phyloP scores from a whole-genome alignment of 2,888 invertebrate genomes.

The Clusia tigrina region DNA sequence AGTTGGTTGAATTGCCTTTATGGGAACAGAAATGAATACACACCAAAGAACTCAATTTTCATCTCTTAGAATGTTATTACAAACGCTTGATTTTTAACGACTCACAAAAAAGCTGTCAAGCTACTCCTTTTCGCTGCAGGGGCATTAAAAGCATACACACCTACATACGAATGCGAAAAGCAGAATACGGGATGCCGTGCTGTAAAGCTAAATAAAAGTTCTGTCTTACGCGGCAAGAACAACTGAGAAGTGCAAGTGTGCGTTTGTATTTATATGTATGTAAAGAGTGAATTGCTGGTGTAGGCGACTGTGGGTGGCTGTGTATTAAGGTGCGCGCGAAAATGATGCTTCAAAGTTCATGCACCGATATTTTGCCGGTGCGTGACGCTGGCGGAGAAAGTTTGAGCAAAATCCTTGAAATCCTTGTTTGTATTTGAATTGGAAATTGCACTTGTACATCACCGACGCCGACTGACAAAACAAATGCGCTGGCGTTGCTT shows the following conservation, averaged over 20 bases:
- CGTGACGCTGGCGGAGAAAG: constrained; percentile 28
- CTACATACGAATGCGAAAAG: too few species aligned
- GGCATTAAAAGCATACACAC: too few species aligned
- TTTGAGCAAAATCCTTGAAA: constrained; percentile 37
- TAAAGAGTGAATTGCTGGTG: too few species aligned
- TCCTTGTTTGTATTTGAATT: constrained; percentile 47
- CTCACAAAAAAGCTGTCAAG: too few species aligned
- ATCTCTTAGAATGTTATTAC: too few species aligned
- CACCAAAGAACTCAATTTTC: too few species aligned
- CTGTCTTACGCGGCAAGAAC: not conserved
- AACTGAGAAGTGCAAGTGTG: not conserved
- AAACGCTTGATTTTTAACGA: too few species aligned
- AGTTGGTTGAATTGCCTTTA: too few species aligned
- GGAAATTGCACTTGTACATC: constrained; percentile 44
- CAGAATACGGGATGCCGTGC: not conserved
- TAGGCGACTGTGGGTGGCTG: not conserved
- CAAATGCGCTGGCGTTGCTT: too few species aligned
- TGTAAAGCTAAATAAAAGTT: constrained; percentile 9
- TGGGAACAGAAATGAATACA: too few species aligned
- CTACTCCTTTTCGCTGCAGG: too few species aligned
- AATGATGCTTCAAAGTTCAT: constrained; percentile 59
- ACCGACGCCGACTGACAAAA: too few species aligned
- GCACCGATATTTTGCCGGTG: constrained; percentile 43
- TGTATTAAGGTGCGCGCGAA: constrained; percentile 30
- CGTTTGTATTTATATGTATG: not conserved